phyloP scores from a whole-genome alignment of 1,140 invertebrate species.

The Drosophila biarmipes region DNA sequence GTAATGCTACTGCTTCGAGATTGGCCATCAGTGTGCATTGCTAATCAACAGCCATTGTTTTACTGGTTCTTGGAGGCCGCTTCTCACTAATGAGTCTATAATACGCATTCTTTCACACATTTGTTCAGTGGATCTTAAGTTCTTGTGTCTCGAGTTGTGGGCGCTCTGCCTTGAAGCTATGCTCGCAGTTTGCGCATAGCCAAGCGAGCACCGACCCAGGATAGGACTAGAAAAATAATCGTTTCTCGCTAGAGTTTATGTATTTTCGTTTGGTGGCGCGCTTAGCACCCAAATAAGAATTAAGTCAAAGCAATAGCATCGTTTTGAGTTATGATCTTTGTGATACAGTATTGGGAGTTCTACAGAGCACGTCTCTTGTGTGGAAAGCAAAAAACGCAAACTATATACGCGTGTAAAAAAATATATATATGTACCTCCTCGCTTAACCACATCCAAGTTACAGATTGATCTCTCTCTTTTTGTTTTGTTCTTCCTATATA shows the following conservation, averaged over 20 bases:
- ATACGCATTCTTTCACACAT: conserved; percentile 33
- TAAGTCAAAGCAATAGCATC: conserved; percentile 33
- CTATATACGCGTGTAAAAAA: conserved; percentile 66
- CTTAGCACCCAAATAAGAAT: conserved; percentile 44
- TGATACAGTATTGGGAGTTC: conserved; percentile 25
- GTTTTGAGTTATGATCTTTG: conserved; percentile 38
- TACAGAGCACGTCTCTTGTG: conserved; percentile 12
- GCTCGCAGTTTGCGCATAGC: conserved; percentile 56
- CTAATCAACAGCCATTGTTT: conserved; percentile 25
- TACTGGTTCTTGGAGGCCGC: conserved; percentile 25
- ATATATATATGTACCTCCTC: conserved; percentile 69
- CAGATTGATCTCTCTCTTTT: conserved; percentile 29
- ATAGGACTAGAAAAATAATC: conserved; percentile 66
- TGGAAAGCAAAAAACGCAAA: conserved; percentile 63
- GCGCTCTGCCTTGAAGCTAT: conserved; percentile 69
- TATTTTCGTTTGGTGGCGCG: conserved; percentile 32
- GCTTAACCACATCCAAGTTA: conserved; percentile 48
- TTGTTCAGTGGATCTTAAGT: conserved; percentile 27
- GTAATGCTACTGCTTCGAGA: conserved; percentile 24
- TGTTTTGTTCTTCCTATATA: conserved; percentile 49
- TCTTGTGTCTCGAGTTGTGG: conserved; percentile 8
- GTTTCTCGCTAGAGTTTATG: conserved; percentile 26
- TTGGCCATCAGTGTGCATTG: conserved; percentile 46
- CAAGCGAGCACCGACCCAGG: conserved; percentile 60
- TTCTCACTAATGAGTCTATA: conserved; percentile 16